A percentile compares a stretch with the other conserved stretches of the same genome.
Evolutionary conservation across 2,113 vertebrate genomes (phyloP).

Genomic region (Platysternon megacephalum): DNA sequence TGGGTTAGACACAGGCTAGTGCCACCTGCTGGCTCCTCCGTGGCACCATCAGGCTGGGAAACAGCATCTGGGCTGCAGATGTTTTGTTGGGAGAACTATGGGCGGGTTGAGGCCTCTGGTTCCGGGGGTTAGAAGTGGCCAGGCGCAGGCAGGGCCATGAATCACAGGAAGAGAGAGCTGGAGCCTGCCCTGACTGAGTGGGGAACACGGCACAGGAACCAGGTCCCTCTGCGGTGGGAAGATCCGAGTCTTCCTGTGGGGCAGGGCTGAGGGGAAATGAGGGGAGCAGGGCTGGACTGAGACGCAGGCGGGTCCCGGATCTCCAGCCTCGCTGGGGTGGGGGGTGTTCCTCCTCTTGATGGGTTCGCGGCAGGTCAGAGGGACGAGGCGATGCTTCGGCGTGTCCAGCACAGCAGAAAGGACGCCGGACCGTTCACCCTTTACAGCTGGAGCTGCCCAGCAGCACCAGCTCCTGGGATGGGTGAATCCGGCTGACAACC

Average conservation of each 20-base stretch:
- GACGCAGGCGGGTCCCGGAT: neutral
- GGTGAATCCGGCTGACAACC: too few species aligned
- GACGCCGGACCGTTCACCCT: too few species aligned
- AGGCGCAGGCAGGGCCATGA: neutral
- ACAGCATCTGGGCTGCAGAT: neutral
- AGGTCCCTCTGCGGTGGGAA: neutral
- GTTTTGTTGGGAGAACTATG: fast-evolving
- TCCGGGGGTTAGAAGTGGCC: neutral
- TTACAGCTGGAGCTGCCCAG: too few species aligned
- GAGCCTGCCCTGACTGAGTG: too few species aligned
- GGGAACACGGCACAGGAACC: neutral
- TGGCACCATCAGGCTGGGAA: too few species aligned
- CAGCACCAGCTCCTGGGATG: too few species aligned
- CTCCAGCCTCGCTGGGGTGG: neutral
- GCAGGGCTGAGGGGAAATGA: too few species aligned
- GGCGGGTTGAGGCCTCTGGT: fast-evolving
- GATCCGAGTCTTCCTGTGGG: neutral
- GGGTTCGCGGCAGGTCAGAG: neutral
- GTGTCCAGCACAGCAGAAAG: neutral
- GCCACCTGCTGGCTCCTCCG: neutral
- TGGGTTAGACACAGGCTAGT: too few species aligned
- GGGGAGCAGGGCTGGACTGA: neutral
- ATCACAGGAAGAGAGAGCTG: too few species aligned
- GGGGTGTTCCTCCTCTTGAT: neutral
- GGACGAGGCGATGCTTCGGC: too few species aligned